A percentile compares a stretch with the other conserved stretches of the same genome.
Conservation (phyloP, 2,888 invertebrate species). For the Bugula neritina region DNA sequence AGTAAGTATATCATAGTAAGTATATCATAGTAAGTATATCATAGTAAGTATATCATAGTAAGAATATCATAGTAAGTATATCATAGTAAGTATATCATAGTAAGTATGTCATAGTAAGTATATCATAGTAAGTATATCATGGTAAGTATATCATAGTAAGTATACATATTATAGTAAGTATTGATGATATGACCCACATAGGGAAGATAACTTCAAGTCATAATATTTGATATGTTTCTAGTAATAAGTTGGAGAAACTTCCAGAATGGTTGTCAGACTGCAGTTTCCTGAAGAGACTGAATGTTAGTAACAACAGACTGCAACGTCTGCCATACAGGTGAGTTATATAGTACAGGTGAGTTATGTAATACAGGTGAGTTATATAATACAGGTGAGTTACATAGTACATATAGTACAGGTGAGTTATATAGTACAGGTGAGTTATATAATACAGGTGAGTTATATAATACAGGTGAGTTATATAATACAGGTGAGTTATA, state of each 20-base stretch:
- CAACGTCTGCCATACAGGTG: conserved; percentile 42
- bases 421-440: conserved; percentile 6
- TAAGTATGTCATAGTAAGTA: not conserved
- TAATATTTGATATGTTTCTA: conserved; percentile 32
- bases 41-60: not conserved
- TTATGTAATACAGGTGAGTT: not conserved
- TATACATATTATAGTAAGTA: conserved; percentile 28
- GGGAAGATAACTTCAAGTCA: not conserved
- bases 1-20: not conserved
- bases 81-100: not conserved
- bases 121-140: not conserved
- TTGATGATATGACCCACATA: too few species aligned
- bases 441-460: conserved; percentile 33
- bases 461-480: not conserved
- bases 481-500: not conserved
- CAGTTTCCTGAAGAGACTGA: conserved; percentile 50
- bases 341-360: conserved; percentile 16
- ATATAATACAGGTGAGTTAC: not conserved
- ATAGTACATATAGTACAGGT: not conserved
- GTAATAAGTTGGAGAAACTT: conserved; percentile 48
- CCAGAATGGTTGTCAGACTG: conserved; percentile 53
- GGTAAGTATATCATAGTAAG: conserved; percentile 45
- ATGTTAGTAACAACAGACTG: conserved; percentile 51
- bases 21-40: not conserved
- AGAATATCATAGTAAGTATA: not conserved